Evolutionary conservation across 2,113 vertebrate genomes (phyloP).

Genomic region (Pionites leucogaster): DNA sequence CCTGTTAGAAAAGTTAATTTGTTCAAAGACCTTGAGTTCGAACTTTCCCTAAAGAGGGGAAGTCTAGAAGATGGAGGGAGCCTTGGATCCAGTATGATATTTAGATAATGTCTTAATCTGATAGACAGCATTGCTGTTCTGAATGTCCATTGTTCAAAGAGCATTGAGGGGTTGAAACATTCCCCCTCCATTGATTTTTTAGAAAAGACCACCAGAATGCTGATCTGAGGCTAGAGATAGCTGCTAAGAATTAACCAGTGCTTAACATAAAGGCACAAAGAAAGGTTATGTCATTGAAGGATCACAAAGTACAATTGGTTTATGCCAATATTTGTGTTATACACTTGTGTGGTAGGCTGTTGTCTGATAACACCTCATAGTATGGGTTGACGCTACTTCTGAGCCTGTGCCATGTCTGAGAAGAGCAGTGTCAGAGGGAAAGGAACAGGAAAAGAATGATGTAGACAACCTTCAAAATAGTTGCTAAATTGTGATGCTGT

Average conservation of each 20-base stretch:
- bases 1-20: not conserved
- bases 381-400: not conserved
- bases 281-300: not conserved
- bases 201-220: not conserved
- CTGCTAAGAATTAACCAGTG: not conserved
- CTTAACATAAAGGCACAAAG: not conserved
- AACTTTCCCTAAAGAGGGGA: not conserved
- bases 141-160: not conserved
- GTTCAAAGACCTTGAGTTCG: not conserved
- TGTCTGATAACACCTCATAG: not conserved
- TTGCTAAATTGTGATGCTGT: not conserved
- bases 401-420: accelerated
- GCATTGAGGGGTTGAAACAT: not conserved
- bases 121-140: not conserved
- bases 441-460: not conserved
- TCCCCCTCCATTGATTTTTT: accelerated
- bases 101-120: not conserved
- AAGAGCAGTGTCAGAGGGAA: not conserved
- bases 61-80: not conserved
- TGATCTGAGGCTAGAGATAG: not conserved
- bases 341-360: accelerated
- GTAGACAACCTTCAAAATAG: not conserved
- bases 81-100: not conserved
- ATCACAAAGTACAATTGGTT: not conserved
- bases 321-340: not conserved